phyloP scores from a whole-genome alignment of 2,888 invertebrate species.

The Coenonympha arcania region DNA sequence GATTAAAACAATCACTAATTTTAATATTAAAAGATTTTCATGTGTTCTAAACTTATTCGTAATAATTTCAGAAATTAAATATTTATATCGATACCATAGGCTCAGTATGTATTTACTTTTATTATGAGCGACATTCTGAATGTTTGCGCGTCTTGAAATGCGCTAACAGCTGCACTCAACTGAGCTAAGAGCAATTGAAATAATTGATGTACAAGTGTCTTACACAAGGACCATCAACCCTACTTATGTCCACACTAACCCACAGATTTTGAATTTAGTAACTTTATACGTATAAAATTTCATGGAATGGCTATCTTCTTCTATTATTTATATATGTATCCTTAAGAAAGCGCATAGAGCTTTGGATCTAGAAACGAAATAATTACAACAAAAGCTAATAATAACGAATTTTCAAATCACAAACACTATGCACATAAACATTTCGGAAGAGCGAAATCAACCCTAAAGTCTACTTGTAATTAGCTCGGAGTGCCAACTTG shows the following conservation, averaged over 20 bases:
- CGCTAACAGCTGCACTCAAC: slow-evolving; percentile 37
- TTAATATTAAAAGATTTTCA: neutral
- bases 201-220: slow-evolving; percentile 45
- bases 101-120: neutral
- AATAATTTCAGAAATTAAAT: neutral
- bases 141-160: slow-evolving; percentile 32
- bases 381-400: too few relatives aligned
- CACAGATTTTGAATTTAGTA: neutral
- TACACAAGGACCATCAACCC: slow-evolving; percentile 38
- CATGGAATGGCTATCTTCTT: too few relatives aligned
- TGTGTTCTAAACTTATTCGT: neutral
- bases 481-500: too few relatives aligned
- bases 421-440: too few relatives aligned
- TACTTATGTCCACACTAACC: slow-evolving; percentile 12
- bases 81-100: too few relatives aligned
- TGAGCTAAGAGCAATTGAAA: slow-evolving; percentile 47
- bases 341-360: too few relatives aligned
- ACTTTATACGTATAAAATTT: neutral
- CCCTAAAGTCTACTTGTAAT: too few relatives aligned
- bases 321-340: too few relatives aligned
- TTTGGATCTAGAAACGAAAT: too few relatives aligned
- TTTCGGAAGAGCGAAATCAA: too few relatives aligned
- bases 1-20: neutral
- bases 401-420: too few relatives aligned
- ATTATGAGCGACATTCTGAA: neutral